Evolutionary conservation across 2,797 vertebrate species (phyloP).

Genomic region (Tolypeutes matacus): DNA sequence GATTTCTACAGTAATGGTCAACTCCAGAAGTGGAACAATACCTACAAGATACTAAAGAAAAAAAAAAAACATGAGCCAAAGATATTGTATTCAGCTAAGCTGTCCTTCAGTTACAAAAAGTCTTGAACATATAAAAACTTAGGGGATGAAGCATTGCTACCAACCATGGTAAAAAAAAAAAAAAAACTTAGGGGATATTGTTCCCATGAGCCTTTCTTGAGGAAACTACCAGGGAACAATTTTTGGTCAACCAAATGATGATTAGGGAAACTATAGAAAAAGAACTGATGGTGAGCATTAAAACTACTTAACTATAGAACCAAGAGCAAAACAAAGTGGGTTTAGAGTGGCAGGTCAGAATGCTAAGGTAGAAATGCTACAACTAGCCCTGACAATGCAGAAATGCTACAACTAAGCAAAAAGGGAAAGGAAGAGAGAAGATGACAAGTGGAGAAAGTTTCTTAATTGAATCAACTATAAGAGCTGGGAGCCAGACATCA

Average conservation of each 20-base stretch:
- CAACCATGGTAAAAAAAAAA: too few relatives aligned
- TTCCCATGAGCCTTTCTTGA: neutral
- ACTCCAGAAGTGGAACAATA: too few relatives aligned
- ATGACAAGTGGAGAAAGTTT: neutral
- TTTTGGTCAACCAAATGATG: neutral
- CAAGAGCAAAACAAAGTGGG: neutral
- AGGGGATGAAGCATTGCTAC: too few relatives aligned
- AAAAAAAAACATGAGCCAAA: too few relatives aligned
- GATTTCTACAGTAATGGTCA: too few relatives aligned
- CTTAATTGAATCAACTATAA: neutral
- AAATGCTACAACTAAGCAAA: too few relatives aligned
- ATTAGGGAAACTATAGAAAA: neutral
- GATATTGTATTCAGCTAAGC: too few relatives aligned
- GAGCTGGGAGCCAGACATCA: neutral
- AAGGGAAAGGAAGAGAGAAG: neutral
- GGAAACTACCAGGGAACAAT: neutral
- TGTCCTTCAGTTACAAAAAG: too few relatives aligned
- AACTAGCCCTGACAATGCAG: too few relatives aligned
- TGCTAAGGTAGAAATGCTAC: neutral
- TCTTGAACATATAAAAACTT: neutral
- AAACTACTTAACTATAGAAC: neutral
- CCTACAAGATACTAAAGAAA: too few relatives aligned
- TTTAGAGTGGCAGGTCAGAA: neutral
- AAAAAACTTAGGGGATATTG: neutral
- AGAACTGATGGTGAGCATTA: neutral